phyloP scores from a whole-genome alignment of 2,888 invertebrate species.

The Philopedon plagiatum region DNA sequence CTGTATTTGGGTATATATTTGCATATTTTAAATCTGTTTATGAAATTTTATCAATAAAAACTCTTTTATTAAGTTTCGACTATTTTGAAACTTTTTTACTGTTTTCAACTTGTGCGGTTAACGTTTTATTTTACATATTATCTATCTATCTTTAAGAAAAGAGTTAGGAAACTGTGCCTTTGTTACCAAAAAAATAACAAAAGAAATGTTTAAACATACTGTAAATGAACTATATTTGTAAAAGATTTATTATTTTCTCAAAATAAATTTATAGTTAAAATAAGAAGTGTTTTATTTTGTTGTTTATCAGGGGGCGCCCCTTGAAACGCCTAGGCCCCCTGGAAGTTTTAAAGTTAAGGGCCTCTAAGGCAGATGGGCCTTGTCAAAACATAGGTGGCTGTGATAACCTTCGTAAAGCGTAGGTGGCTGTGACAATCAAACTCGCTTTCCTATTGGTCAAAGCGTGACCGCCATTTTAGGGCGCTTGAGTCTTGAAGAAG shows the following conservation, averaged over 20 bases:
- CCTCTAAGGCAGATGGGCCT: too few relatives aligned
- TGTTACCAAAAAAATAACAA: slow-evolving; percentile 62
- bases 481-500: too few relatives aligned
- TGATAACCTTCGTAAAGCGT: too few relatives aligned
- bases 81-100: slow-evolving; percentile 20
- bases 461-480: too few relatives aligned
- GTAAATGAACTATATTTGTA: slow-evolving; percentile 62
- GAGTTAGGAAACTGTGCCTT: slow-evolving; percentile 62
- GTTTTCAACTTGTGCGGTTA: slow-evolving; percentile 18
- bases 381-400: too few relatives aligned
- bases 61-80: slow-evolving; percentile 10
- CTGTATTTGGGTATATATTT: background rate
- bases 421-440: too few relatives aligned
- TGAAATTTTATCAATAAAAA: background rate
- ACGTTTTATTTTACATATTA: slow-evolving; percentile 50
- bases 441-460: too few relatives aligned
- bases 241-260: slow-evolving; percentile 63
- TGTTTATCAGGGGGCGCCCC: too few relatives aligned
- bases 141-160: slow-evolving; percentile 48
- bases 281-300: background rate
- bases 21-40: background rate
- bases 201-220: slow-evolving; percentile 58
- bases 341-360: too few relatives aligned
- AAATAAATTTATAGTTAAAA: slow-evolving; percentile 60
- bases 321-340: too few relatives aligned